These are phyloP conservation scores for Girardinus metallicus DNA, from an alignment of 2,797 vertebrate species.

Conservation along the genomic window DNA sequence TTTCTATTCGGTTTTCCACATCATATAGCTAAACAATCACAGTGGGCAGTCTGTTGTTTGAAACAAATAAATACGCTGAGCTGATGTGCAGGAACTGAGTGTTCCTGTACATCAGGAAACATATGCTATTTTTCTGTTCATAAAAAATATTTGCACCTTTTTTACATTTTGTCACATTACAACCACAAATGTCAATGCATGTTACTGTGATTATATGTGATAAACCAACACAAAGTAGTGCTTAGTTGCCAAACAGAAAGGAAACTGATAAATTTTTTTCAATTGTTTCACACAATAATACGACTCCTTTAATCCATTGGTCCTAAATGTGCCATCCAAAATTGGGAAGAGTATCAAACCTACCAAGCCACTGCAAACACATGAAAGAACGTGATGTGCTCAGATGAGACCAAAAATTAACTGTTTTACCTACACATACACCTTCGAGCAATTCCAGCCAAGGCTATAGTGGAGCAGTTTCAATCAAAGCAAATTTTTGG, in stretches of 20 bases:
- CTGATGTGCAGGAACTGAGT: slow-evolving; percentile 10
- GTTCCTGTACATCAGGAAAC: not conserved
- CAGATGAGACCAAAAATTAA: not conserved
- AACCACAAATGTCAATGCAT: not conserved
- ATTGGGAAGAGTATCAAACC: not conserved
- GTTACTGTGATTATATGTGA: not conserved
- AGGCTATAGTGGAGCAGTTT: not conserved
- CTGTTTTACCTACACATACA: not conserved
- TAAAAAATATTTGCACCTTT: not conserved
- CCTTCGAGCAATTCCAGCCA: not conserved
- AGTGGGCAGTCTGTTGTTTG: slow-evolving; percentile 72
- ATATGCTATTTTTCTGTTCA: not conserved
- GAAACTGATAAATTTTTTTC: not conserved
- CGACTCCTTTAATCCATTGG: not conserved
- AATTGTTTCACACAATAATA: not conserved
- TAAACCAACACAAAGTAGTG: not conserved
- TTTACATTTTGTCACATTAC: not conserved
- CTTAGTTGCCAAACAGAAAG: not conserved
- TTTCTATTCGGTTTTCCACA: slow-evolving; percentile 40
- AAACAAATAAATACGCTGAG: slow-evolving; percentile 44
- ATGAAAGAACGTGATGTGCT: not conserved
- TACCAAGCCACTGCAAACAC: not conserved
- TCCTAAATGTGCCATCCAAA: not conserved
- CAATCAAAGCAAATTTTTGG: not conserved
- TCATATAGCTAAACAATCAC: slow-evolving; percentile 62